phyloP scores from a whole-genome alignment of 2,797 vertebrate genomes.

The Amniataba percoides region DNA sequence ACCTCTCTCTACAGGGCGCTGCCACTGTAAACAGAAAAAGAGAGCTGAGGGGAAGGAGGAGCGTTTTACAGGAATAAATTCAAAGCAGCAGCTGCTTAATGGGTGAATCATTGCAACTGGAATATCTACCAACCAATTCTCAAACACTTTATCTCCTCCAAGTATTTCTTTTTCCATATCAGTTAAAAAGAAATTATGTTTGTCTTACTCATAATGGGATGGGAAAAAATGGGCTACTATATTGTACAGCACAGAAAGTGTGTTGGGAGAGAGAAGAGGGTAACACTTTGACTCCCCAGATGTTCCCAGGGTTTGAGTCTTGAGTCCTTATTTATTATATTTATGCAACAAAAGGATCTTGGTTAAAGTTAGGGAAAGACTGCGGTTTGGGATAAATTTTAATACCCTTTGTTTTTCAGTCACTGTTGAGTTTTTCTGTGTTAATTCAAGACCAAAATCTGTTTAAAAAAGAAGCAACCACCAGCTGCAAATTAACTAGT shows the following conservation, averaged over 20 bases:
- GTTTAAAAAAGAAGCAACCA: not conserved
- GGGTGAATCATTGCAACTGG: constrained; percentile 25
- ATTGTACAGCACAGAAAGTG: not conserved
- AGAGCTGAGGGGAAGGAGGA: constrained; percentile 29
- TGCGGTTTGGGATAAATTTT: no score
- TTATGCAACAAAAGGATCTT: not conserved
- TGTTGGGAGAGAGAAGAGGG: not conserved
- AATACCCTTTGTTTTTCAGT: not conserved
- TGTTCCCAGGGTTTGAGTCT: not conserved
- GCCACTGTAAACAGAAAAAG: constrained; percentile 36
- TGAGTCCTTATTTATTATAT: not conserved
- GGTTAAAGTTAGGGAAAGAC: not conserved
- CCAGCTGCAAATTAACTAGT: not conserved
- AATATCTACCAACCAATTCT: constrained; percentile 26
- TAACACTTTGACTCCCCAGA: not conserved
- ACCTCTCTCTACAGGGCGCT: constrained; percentile 24
- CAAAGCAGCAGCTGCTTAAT: constrained; percentile 45
- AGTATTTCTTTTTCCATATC: not conserved
- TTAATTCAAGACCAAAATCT: no score
- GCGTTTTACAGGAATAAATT: constrained; percentile 37
- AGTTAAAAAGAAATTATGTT: not conserved
- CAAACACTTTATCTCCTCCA: constrained; percentile 10
- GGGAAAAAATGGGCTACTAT: not conserved
- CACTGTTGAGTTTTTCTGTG: not conserved
- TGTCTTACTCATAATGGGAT: not conserved